Evolutionary conservation across 1,140 invertebrate genomes (phyloP).

Genomic region (Bradysia coprophila): DNA sequence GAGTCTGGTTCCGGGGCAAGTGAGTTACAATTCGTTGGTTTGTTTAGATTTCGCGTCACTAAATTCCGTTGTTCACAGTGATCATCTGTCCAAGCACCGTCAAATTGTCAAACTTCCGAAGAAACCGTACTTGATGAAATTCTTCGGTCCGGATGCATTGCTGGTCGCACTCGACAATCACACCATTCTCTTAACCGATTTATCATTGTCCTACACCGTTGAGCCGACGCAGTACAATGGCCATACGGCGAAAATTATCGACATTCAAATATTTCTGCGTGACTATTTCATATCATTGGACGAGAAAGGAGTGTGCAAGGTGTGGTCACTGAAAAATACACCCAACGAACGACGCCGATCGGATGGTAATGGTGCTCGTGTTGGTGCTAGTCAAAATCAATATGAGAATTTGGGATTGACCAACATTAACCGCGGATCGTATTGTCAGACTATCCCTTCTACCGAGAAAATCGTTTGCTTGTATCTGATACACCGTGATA

Average conservation of each 20-base stretch:
- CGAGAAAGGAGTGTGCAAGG: constrained; percentile 11
- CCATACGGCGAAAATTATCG: not conserved
- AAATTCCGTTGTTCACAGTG: no score
- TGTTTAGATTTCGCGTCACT: no score
- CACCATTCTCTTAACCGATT: constrained; percentile 10
- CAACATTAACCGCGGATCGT: not conserved
- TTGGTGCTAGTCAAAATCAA: not conserved
- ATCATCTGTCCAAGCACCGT: constrained; percentile 16
- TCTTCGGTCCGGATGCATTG: constrained; percentile 13
- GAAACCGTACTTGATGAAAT: constrained; percentile 7
- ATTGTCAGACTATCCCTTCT: not conserved
- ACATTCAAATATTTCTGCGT: constrained; percentile 4
- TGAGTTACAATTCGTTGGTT: no score
- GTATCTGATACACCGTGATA: not conserved
- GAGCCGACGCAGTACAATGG: not conserved
- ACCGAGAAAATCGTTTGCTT: not conserved
- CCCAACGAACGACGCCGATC: constrained; percentile 4
- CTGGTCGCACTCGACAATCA: constrained; percentile 10
- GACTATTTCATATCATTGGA: constrained; percentile 12
- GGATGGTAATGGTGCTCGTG: not conserved
- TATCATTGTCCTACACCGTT: constrained; percentile 11
- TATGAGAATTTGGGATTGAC: not conserved
- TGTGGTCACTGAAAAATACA: constrained; percentile 9
- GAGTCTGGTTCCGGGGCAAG: constrained; percentile 16
- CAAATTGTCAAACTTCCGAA: constrained; percentile 13